phyloP scores from a whole-genome alignment of 2,113 vertebrate species.

The Gnathonemus longibarbis region DNA sequence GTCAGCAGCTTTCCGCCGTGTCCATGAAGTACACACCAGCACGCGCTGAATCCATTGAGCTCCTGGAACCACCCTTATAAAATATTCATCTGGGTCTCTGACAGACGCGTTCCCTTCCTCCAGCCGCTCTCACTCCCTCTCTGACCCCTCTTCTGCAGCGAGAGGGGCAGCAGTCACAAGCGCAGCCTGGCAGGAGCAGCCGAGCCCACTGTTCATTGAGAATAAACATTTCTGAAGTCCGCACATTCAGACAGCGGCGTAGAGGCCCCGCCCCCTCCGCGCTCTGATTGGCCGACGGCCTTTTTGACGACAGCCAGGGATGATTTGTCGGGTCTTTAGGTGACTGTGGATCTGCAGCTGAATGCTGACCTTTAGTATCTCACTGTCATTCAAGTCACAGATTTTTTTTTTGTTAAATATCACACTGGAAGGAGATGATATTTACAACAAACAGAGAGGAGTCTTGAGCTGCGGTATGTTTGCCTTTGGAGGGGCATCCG shows the following conservation, averaged over 20 bases:
- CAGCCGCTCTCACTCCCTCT: conserved; percentile 22
- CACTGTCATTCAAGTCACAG: conserved; percentile 9
- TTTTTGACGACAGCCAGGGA: conserved; percentile 52
- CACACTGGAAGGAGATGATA: not conserved
- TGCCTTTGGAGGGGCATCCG: not conserved
- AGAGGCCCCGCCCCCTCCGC: conserved; percentile 66
- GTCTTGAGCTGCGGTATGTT: not conserved
- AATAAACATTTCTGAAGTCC: conserved; percentile 52
- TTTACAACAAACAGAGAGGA: not conserved
- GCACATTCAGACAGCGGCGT: conserved; percentile 46
- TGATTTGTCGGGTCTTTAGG: conserved; percentile 51
- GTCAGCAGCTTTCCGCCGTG: conserved; percentile 55
- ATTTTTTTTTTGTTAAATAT: not conserved
- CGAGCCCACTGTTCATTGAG: conserved; percentile 53
- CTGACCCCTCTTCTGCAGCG: conserved; percentile 31
- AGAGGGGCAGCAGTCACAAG: conserved; percentile 22
- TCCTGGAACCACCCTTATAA: conserved; percentile 59
- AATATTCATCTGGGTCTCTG: conserved; percentile 54
- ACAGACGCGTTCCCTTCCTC: conserved; percentile 49
- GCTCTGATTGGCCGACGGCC: conserved; percentile 61
- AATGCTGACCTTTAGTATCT: conserved; percentile 44
- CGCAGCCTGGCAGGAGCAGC: not conserved
- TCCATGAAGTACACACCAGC: conserved; percentile 60
- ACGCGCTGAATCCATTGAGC: conserved; percentile 66
- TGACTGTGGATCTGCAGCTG: conserved; percentile 30